A percentile compares a stretch with the other conserved stretches of the same genome.
phyloP scores from a whole-genome alignment of 2,888 invertebrate genomes.

The Rotaria socialis region DNA sequence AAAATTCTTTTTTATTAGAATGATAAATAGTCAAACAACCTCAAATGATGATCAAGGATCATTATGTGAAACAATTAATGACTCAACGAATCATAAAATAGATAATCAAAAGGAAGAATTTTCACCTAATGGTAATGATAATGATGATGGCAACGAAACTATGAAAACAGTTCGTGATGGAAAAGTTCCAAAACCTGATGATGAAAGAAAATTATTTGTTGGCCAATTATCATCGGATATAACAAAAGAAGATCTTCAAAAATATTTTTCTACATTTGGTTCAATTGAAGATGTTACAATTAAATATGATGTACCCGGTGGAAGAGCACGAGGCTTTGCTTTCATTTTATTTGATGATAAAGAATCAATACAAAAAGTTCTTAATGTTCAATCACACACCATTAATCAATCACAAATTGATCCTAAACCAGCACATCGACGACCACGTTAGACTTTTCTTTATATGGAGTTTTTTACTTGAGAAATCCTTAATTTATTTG shows the following conservation, averaged over 20 bases:
- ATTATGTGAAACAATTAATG: neutral
- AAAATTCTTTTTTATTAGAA: neutral
- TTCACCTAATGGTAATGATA: neutral
- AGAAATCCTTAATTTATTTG: neutral
- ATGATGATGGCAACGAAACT: neutral
- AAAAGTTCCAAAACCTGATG: constrained; percentile 27
- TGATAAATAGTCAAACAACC: neutral
- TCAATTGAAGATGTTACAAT: constrained; percentile 27
- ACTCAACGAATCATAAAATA: neutral
- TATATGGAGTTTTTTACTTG: neutral
- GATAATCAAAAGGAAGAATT: constrained; percentile 12
- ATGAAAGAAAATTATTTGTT: constrained; percentile 35
- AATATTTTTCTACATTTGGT: constrained; percentile 30
- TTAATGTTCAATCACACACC: neutral
- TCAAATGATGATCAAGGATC: neutral
- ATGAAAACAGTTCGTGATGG: neutral
- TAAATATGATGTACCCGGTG: constrained; percentile 36
- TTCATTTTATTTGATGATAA: constrained; percentile 33
- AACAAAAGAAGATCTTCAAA: constrained; percentile 14
- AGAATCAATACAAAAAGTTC: constrained; percentile 26
- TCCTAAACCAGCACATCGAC: constrained; percentile 34
- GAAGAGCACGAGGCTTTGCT: constrained; percentile 33
- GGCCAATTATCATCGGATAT: constrained; percentile 32
- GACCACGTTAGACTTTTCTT: neutral
- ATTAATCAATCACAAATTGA: constrained; percentile 33